Conservation (phyloP, 2,888 invertebrate species). For the Corythucha ciliata region DNA sequence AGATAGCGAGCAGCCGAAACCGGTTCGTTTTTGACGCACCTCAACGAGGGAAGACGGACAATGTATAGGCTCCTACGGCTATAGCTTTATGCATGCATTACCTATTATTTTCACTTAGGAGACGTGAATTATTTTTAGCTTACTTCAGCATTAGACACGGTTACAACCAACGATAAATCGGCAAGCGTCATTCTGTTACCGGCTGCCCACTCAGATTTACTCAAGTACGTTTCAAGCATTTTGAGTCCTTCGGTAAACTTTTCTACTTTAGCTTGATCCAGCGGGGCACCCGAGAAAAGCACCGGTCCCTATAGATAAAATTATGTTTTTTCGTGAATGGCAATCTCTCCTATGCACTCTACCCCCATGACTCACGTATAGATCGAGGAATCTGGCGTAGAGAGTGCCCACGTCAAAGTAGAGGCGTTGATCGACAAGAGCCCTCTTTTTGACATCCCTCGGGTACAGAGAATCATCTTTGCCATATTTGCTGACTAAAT, state of each 20-base stretch:
- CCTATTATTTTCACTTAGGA: too few relatives aligned
- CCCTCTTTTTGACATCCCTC: constrained; percentile 65
- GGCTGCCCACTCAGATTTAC: constrained; percentile 58
- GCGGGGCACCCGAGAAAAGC: constrained; percentile 50
- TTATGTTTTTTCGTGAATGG: too few relatives aligned
- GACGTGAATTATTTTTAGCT: not conserved
- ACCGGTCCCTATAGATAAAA: too few relatives aligned
- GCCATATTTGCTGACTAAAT: constrained; percentile 70
- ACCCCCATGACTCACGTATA: constrained; percentile 52
- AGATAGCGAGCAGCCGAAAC: too few relatives aligned
- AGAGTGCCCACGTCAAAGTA: constrained; percentile 73
- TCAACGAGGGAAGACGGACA: too few relatives aligned
- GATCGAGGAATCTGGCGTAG: constrained; percentile 58
- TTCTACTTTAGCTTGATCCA: constrained; percentile 56
- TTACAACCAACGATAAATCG: constrained; percentile 59
- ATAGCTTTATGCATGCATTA: too few relatives aligned
- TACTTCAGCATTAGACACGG: constrained; percentile 61
- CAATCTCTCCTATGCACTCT: not conserved
- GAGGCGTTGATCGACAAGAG: constrained; percentile 65
- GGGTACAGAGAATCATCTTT: constrained; percentile 68
- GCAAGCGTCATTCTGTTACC: constrained; percentile 67
- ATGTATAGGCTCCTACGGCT: too few relatives aligned
- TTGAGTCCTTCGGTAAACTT: constrained; percentile 59
- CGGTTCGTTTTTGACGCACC: too few relatives aligned
- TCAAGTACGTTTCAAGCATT: constrained; percentile 16